Base-by-base conservation (phyloP, 2,113 vertebrate species). In the Choloepus hoffmanni region DNA sequence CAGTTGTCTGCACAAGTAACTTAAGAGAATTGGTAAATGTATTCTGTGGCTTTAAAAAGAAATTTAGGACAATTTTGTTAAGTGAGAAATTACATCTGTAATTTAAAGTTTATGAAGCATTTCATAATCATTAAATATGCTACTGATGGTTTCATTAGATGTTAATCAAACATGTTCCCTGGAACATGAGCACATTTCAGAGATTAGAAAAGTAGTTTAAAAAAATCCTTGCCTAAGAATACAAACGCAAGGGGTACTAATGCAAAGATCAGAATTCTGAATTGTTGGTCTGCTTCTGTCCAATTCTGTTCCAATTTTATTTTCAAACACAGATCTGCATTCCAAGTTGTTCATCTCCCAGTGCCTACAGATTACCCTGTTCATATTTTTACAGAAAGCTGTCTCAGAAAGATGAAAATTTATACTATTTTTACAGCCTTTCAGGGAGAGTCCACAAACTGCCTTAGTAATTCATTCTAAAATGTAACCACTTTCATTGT, bases 391-490 rank as follows among this genome's bases (percentile, higher is more conserved):
- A 93, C 9, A 90, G 43, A 87, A 95, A 93, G 14, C 1, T 24
- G 87, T 40, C 67, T 87, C 53, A 95, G 72, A 92, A 85, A 94
- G 63, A 90, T 77, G 21, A 93, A 95, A 94, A 81, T 77, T 72
- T 81, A 92, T 70, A 43, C 83, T 78, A 89, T 84, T 93, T 96
- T 95, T 95, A 94, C n/a, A 94, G 74, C 24, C 76, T 90, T 96
- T 85, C 93, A 76, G 16, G 18, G 45, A 87, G 36, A 87, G 50
- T 85, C 23, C 36, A 8, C 21, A 90, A 90, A 92, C 62, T 92
- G 33, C 65, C 55, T 68, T 94, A 73, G 84, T 89, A 95, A 92
- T 58, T 96, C 62, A 92, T 67, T 83, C 36, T 83, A 92, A 92
- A 96, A 63, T 79, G 23, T 83, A 95, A 95, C 55, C 45, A 86